Percentiles rank a stretch among this genome's conserved stretches.
Evolutionary conservation across 2,797 vertebrate genomes (phyloP).

Genomic region (Neomorphus geoffroyi): DNA sequence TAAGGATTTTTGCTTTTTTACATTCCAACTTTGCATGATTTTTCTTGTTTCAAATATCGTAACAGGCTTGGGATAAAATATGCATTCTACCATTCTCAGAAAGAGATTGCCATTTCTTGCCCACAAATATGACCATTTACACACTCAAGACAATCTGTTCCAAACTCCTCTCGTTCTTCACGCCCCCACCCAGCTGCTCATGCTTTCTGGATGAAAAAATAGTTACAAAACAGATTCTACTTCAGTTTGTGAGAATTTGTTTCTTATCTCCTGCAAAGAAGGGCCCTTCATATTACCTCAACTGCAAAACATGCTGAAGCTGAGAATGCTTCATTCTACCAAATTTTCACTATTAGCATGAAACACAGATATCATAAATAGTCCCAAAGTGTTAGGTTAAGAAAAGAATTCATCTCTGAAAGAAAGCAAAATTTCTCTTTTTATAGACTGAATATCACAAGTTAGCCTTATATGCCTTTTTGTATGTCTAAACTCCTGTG

Average conservation of each 20-base stretch:
- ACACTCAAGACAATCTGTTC: not conserved
- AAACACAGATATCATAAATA: not conserved
- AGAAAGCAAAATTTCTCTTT: not conserved
- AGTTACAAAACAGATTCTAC: not conserved
- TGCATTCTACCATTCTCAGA: not conserved
- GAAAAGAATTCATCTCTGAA: not conserved
- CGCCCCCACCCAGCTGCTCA: constrained; percentile 39
- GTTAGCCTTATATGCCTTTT: not conserved
- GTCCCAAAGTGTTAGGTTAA: not conserved
- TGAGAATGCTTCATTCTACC: not conserved
- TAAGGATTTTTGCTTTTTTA: not conserved
- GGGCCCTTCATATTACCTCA: not conserved
- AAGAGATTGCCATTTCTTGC: not conserved
- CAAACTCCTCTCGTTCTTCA: not conserved
- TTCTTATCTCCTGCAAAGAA: not conserved
- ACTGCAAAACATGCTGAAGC: not conserved
- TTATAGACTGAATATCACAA: not conserved
- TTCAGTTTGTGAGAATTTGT: not conserved
- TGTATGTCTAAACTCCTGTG: not conserved
- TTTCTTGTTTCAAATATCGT: not conserved
- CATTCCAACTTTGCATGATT: not conserved
- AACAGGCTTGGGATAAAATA: not conserved
- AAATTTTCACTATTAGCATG: not conserved
- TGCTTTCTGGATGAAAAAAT: not conserved
- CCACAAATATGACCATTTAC: not conserved